phyloP scores from a whole-genome alignment of 2,797 vertebrate species.

The Sebastes variabilis region DNA sequence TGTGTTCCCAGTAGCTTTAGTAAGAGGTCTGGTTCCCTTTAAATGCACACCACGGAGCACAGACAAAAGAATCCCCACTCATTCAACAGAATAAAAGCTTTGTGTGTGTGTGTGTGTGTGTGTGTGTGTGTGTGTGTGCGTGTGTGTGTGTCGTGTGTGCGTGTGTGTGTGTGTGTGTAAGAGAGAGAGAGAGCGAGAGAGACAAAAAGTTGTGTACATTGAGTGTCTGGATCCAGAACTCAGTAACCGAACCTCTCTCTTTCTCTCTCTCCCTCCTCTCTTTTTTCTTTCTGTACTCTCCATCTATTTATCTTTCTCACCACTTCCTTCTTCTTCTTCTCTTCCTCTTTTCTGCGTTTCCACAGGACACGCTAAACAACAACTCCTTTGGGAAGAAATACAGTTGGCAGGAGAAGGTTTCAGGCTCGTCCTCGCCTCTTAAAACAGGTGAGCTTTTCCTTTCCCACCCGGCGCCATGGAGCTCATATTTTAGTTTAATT shows the following conservation, averaged over 20 bases:
- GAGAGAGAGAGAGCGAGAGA: background rate
- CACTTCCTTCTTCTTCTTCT: constrained; percentile 8
- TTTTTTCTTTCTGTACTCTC: background rate
- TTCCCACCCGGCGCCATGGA: background rate
- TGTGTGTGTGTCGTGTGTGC: background rate
- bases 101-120: constrained; percentile 53
- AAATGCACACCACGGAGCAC: constrained; percentile 74
- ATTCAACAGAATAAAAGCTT: constrained; percentile 75
- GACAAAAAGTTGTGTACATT: constrained; percentile 54
- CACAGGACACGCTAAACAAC: constrained; percentile 97
- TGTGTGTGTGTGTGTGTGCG: background rate
- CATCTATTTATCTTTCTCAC: constrained; percentile 9
- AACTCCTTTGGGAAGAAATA: constrained; percentile 98
- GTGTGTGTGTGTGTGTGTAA: too few relatives aligned
- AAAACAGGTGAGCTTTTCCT: constrained; percentile 89
- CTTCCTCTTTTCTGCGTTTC: constrained; percentile 10
- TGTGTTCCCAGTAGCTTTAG: constrained; percentile 22
- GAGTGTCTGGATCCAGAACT: constrained; percentile 45
- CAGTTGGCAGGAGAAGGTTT: constrained; percentile 98
- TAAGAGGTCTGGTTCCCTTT: constrained; percentile 77
- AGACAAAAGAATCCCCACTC: constrained; percentile 77
- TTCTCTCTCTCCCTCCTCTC: background rate
- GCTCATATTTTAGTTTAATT: background rate
- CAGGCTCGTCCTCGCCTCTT: constrained; percentile 91
- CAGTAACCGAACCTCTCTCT: constrained; percentile 5